These are phyloP conservation scores for Spisula solida DNA, from an alignment of 2,888 invertebrate genomes.

Conservation along the genomic window DNA sequence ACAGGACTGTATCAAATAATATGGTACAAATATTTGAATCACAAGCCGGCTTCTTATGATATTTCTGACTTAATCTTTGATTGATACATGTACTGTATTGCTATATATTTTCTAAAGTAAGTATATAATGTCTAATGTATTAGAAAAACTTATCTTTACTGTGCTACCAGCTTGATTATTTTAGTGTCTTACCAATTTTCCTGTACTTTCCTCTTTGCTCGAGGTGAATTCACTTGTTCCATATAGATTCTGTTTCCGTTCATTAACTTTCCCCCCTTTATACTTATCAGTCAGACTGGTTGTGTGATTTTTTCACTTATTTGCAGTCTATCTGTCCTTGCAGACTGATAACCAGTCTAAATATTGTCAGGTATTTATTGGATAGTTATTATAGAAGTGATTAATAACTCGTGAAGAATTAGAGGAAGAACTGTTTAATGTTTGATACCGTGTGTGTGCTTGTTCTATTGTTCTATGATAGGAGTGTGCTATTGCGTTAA, in stretches of 20 bases:
- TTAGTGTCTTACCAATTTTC: not conserved
- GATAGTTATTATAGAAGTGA: not conserved
- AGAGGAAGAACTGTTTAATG: not conserved
- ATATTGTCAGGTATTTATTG: slow-evolving; percentile 8
- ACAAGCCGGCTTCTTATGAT: too few relatives aligned
- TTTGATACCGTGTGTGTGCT: not conserved
- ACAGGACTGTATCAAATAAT: too few relatives aligned
- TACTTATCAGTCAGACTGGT: slow-evolving; percentile 19
- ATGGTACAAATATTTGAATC: too few relatives aligned
- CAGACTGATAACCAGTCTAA: not conserved
- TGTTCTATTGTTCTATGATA: not conserved
- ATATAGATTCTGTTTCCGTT: slow-evolving; percentile 7
- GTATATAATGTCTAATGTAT: too few relatives aligned
- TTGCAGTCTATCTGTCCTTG: slow-evolving; percentile 22
- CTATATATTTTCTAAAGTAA: not conserved
- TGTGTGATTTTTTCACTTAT: not conserved
- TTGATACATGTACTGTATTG: too few relatives aligned
- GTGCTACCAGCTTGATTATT: not conserved
- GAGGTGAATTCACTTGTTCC: slow-evolving; percentile 16
- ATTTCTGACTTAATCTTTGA: not conserved
- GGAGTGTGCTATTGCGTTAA: not conserved
- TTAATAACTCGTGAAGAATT: slow-evolving; percentile 13
- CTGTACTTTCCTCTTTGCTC: not conserved
- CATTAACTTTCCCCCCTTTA: not conserved
- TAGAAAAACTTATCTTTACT: not conserved